phyloP scores from a whole-genome alignment of 2,888 invertebrate species.

The Synergus itoensis region DNA sequence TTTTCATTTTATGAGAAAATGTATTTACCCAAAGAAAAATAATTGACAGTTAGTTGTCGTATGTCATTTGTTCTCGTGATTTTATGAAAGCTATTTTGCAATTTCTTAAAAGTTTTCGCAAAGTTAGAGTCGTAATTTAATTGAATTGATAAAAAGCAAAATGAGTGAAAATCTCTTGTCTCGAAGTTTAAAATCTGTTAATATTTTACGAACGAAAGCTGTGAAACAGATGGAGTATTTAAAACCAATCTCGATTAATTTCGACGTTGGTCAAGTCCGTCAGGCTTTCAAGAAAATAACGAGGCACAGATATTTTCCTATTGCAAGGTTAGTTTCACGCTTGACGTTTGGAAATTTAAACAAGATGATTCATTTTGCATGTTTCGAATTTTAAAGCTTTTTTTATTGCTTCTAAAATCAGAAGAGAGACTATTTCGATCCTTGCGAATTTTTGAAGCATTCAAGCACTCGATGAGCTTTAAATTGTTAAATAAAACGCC shows the following conservation, averaged over 20 bases:
- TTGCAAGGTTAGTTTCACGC: neutral
- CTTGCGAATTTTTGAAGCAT: neutral
- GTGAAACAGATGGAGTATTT: neutral
- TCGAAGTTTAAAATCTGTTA: neutral
- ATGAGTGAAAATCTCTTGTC: neutral
- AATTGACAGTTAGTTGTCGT: neutral
- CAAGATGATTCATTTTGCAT: neutral
- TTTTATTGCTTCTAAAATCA: neutral
- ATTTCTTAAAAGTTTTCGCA: neutral
- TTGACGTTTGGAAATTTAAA: neutral
- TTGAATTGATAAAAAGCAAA: neutral
- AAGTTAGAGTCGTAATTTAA: neutral
- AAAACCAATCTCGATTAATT: neutral
- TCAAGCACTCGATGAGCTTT: conserved; percentile 13
- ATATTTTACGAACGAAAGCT: conserved; percentile 6
- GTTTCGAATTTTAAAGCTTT: neutral
- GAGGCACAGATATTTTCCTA: neutral
- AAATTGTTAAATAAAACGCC: neutral
- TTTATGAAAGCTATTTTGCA: neutral
- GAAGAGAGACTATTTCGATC: neutral
- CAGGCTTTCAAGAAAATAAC: neutral
- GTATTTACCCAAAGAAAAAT: neutral
- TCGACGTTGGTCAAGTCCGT: neutral
- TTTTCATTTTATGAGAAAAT: no score
- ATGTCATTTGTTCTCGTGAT: neutral